Base-by-base conservation (phyloP, 2,797 vertebrate species). In the Arrhamphus sclerolepis region DNA sequence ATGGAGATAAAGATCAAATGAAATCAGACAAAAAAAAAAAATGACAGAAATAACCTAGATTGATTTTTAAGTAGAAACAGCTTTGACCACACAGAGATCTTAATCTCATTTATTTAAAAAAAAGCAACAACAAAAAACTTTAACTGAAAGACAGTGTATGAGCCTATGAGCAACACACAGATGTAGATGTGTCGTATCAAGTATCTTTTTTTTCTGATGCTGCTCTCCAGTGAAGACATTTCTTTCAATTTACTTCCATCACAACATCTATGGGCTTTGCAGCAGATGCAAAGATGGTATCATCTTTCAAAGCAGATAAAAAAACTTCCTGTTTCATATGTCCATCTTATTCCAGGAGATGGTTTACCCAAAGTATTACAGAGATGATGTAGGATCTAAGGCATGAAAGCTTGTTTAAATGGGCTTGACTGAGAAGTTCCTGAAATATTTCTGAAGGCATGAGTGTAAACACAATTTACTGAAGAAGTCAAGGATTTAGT, bases 401-500 rank as follows among this genome's bases (percentile, higher is more conserved):
- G 50, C 78, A 61, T 47, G 53, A 74, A 61, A 19, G 56, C 67
- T 55, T 54, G 19, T 53, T 60, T 17, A 61, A 78, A 62, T 79
- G 70, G 50, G 49, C 79, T 80, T 84, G 81, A 77, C 68, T 70
- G 76, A 63, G 54, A 55, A 42, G 59, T 68, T 71, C 67, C 65
- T 63, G 52, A 70, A 75, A 55, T 52, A 52, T 22, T 68, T 81
- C 58, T 56, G 63, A 44, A 28, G 62, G 62, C 78, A 57, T 20
- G 62, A 66, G 66, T 17, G 60, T 75, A 78, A 81, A 82, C 70
- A 78, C 68, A 62, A 83, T 85, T 78, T 82, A 78, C 68, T 19
- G 58, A 60, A 70, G 53, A 68, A 71, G 72, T 64, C 47, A 57
- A 58, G 66, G 63, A 71, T 84, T 85, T 81, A 41, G 72, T 65